phyloP scores from a whole-genome alignment of 2,888 invertebrate species.

The Polia nebulosa region DNA sequence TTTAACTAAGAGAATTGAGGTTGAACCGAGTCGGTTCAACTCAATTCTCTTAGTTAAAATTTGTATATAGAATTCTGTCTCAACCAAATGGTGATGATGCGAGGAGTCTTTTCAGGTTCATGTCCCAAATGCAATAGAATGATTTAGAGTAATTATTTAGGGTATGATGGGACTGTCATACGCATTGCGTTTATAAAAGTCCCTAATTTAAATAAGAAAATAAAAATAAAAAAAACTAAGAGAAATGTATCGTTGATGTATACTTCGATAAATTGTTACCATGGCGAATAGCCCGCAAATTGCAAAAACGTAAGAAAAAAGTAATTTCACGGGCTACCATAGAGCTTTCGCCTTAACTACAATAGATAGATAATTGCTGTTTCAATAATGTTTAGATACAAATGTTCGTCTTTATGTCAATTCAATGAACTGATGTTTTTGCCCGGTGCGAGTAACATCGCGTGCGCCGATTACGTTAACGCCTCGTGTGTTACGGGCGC shows the following conservation, averaged over 20 bases:
- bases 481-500: slow-evolving; percentile 47
- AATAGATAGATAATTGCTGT: slow-evolving; percentile 40
- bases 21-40: too few species aligned
- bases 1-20: too few species aligned
- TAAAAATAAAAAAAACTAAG: too few species aligned
- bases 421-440: slow-evolving; percentile 65
- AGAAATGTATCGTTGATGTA: background rate
- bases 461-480: slow-evolving; percentile 65
- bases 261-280: background rate
- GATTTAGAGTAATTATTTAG: too few species aligned
- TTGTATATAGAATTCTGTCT: too few species aligned
- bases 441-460: slow-evolving; percentile 45
- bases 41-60: too few species aligned
- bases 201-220: too few species aligned
- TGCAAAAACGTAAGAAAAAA: background rate
- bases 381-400: slow-evolving; percentile 45
- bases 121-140: too few species aligned
- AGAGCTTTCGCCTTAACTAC: background rate
- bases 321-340: background rate
- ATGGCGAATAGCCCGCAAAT: background rate
- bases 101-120: too few species aligned
- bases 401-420: slow-evolving; percentile 54
- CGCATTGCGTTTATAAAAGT: too few species aligned
- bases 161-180: too few species aligned
- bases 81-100: too few species aligned